Conservation (phyloP, 2,113 vertebrate genomes). For the Tragelaphus strepsiceros region DNA sequence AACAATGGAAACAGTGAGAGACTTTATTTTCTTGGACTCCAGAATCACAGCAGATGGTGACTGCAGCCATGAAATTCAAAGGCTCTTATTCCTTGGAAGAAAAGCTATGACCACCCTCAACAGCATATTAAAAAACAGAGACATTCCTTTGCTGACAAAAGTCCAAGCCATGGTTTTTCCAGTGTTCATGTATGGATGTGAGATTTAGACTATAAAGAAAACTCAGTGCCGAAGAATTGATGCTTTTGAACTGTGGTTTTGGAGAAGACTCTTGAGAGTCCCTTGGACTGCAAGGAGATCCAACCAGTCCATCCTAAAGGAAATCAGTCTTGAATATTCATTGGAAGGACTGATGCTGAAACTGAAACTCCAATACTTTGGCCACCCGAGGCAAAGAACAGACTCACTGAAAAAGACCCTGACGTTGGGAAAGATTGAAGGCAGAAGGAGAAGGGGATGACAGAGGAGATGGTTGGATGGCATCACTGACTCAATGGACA, state of each 20-base stretch:
- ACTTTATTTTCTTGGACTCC: neutral
- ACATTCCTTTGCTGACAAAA: neutral
- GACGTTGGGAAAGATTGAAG: neutral
- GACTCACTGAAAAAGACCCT: neutral
- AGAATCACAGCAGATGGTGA: neutral
- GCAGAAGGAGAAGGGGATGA: rapidly evolving
- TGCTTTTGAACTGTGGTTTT: neutral
- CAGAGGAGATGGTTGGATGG: neutral
- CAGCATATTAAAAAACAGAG: neutral
- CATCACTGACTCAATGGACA: rapidly evolving
- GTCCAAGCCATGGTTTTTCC: neutral
- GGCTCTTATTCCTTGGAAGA: neutral
- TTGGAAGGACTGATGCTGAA: neutral
- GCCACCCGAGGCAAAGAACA: neutral
- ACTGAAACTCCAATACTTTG: neutral
- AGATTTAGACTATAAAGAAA: neutral
- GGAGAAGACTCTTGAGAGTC: neutral
- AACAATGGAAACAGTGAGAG: neutral
- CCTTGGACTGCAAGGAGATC: neutral
- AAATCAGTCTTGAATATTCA: neutral
- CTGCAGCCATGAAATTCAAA: neutral
- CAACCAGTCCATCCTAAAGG: neutral
- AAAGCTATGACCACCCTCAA: neutral
- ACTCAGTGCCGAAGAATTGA: neutral
- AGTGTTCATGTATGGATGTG: neutral